Conservation (phyloP, 2,888 invertebrate genomes). For the Tiliacea citrago region DNA sequence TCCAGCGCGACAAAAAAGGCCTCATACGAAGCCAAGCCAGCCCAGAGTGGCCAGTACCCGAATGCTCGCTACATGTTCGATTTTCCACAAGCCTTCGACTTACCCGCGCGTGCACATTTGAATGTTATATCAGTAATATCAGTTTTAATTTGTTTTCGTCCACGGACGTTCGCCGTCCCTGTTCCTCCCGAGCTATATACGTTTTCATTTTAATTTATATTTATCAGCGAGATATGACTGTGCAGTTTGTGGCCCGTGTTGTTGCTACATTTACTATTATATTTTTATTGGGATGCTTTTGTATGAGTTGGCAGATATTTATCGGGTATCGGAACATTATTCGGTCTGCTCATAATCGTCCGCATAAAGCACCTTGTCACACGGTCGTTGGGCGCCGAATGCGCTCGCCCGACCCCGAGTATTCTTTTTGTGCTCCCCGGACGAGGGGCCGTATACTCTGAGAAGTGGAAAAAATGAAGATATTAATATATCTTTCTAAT, state of each 20-base stretch:
- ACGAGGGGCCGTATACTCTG: slow-evolving; percentile 87
- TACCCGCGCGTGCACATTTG: slow-evolving; percentile 73
- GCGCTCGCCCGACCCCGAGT: slow-evolving; percentile 84
- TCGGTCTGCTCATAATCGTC: slow-evolving; percentile 89
- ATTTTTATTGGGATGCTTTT: slow-evolving; percentile 90
- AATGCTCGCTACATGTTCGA: slow-evolving; percentile 65
- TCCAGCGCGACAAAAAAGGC: slow-evolving; percentile 69
- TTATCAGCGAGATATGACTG: slow-evolving; percentile 88
- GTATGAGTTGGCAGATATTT: slow-evolving; percentile 91
- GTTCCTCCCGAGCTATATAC: slow-evolving; percentile 72
- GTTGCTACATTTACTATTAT: slow-evolving; percentile 90
- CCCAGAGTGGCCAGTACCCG: slow-evolving; percentile 29
- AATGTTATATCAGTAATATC: slow-evolving; percentile 77
- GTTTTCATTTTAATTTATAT: slow-evolving; percentile 86
- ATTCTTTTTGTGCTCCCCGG: slow-evolving; percentile 87
- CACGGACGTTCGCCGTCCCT: slow-evolving; percentile 70
- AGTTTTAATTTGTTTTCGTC: slow-evolving; percentile 82
- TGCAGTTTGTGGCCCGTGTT: slow-evolving; percentile 88
- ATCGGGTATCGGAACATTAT: slow-evolving; percentile 90
- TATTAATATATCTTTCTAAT: slow-evolving; percentile 91
- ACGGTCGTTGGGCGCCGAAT: slow-evolving; percentile 90
- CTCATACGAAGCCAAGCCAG: slow-evolving; percentile 53
- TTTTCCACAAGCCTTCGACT: slow-evolving; percentile 68
- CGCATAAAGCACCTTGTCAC: slow-evolving; percentile 91
- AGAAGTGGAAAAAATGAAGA: slow-evolving; percentile 90